Evolutionary conservation across 2,888 invertebrate species (phyloP), one percentile per base, ranked within the genome.

Genomic region (Brassicogethes aeneus): DNA sequence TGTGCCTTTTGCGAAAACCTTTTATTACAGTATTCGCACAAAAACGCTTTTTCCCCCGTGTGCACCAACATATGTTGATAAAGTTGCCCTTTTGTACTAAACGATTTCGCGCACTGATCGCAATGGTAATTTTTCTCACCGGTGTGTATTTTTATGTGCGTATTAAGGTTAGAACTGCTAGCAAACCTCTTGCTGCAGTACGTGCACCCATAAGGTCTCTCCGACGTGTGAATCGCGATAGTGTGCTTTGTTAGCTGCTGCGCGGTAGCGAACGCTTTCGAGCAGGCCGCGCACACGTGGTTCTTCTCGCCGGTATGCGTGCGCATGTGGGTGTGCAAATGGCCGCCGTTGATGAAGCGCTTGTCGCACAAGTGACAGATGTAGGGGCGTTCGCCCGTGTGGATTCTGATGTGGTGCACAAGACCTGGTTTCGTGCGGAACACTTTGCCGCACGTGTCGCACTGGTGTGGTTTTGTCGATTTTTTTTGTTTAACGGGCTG

Each of bases 271-370:
- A 69, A 69, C 2, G 66, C 66, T 52, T 69, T 69, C 37, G 50
- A 60, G 42, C 69, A 69, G 7, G 63, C 62, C 1, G 62, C 58
- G 50, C 69, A 69, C n/a, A 66, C 52, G 45, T 69, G 68, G 43
- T 68, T 68, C 45, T 68, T 69, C 43, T 69, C 68, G 2, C 68
- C 69, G 0, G 69, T 69, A 46, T 69, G 68, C 2, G 66, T 68
- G 41, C 66, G 51, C 68, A 69, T 68, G 44, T 69, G 69, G 0
- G 68, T 68, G 44, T 68, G 66, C 23, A 69, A 51, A 49, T 69
- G 68, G 0, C 69, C 69, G 2, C 68, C 68, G 41, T 68, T 68
- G 16, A 67, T 62, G 45, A 69, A 69, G 8, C 60, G 49, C 51
- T 69, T 69, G 43, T 67, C 64, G 40, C 69, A 69, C 23, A 69